Base-by-base conservation (phyloP, 35 echinoderm and acorn worm genomes). In the Strongylocentrotus purpuratus region DNA sequence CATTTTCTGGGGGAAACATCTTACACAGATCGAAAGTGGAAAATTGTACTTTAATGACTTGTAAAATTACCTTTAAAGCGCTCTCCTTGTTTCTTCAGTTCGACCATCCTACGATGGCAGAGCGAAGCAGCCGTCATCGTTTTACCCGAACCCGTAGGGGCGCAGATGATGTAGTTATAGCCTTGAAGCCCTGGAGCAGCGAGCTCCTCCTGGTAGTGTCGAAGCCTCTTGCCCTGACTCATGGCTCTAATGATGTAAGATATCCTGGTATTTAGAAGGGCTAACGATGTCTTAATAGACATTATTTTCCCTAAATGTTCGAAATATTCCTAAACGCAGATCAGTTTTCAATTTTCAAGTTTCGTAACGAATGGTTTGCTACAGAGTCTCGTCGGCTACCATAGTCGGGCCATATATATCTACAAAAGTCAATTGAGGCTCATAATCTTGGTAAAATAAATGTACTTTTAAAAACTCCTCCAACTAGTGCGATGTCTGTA, bases 81-180 rank as follows among this genome's bases (percentile, higher is more conserved):
- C 33, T 41, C 46, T 9, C 85, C 92, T 46, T 86, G 46, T 47
- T 22, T 20, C 90, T 96, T 45, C 5, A 46, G 41, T 11, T 48
- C 88, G 13, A 48, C 93, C 86, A 94, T 78, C 12, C 31, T 45
- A 71, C 95, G 35, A 46, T 94, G 85, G n/a, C 95, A 95, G 25
- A 97, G 90, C 45, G 35, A 58, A 17, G 95, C 92, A 11, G 96
- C 96, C 5, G 95, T 95, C 5, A 94, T 55, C 2, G 96, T 97
- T 31, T 97, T 97, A 7, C 96, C 96, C 88, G 90, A 88, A 18
- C 96, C 96, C 32, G 96, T 97, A 1, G 96, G 96, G 31, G 96
- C 96, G 86, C 96, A 97, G 48, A 97, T 97, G 93, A 96, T 97
- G 86, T 78, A 96, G 59, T 97, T 97, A 41, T 92, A 86, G 52